Base-by-base conservation (phyloP, 1,140 invertebrate species). In the Penaeus vannamei region DNA sequence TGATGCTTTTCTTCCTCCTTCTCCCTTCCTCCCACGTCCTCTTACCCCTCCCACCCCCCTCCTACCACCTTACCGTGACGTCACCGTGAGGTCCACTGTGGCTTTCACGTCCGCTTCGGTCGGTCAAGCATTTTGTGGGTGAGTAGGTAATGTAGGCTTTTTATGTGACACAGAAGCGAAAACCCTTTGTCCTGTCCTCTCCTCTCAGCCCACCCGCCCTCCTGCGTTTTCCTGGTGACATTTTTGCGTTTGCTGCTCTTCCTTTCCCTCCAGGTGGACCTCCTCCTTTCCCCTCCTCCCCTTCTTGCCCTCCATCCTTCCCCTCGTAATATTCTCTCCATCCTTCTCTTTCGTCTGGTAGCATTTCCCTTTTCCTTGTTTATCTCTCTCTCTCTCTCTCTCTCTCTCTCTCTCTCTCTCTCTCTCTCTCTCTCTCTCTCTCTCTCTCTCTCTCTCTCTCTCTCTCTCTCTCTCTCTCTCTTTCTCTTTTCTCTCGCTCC, bases 321-420 rank as follows among this genome's bases (percentile, higher is more conserved):
- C 80, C 4, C 80, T 29, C 53, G 80, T 29, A 20, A 26, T 61
- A 42, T 42, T 42, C 36, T 42, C 1, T 42, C 36, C 4, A 7
- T 42, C 60, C 60, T 46, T 61, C n/a, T 61, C 81, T n/a, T 62
- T 61, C 36, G 81, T 36, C 59, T 62, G 22, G 80, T 83, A 4
- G 53, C 66, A 59, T 32, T 61, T 36, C 64, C 62, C 60, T 20
- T 29, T 62, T 29, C 26, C 26, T 84, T 46, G 20, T 29, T 61
- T 26, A n/a, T 32, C 29, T 84, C 81, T 42, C 81, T 19, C 53
- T 29, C 60, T 84, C 29, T 84, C 29, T 84, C 60, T 61, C 53
- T 59, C 60, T 59, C 81, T 61, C 53, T 83, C 60, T 82, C 60
- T 83, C n/a, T 83, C 53, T 61, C 60, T 60, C 80, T 85, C 60